These are phyloP conservation scores for Homalodisca vitripennis DNA, from an alignment of 1,140 invertebrate species.

Conservation along the genomic window DNA sequence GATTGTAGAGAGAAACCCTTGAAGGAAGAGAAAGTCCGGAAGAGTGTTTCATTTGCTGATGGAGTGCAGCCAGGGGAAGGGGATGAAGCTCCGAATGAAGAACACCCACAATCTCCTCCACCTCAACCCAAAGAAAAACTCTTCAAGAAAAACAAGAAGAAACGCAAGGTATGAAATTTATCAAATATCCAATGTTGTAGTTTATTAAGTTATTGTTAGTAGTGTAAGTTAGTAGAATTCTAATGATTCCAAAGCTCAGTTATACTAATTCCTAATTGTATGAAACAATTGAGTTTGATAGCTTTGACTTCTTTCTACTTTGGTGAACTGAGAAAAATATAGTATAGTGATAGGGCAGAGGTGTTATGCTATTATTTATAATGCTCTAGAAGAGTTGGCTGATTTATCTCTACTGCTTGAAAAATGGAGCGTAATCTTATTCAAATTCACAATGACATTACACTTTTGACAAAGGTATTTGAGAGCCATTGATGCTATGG, in stretches of 20 bases:
- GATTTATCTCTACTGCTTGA: no score
- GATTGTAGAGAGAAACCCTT: slow-evolving; percentile 33
- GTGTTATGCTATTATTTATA: no score
- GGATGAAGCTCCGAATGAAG: slow-evolving; percentile 47
- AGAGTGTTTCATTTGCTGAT: slow-evolving; percentile 49
- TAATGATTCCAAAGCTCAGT: background rate
- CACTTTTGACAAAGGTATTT: no score
- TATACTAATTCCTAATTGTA: background rate
- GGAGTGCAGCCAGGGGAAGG: slow-evolving; percentile 50
- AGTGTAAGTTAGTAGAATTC: no score
- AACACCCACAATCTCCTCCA: slow-evolving; percentile 49
- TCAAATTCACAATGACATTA: no score
- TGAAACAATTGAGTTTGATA: background rate
- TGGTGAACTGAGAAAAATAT: background rate
- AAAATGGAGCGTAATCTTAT: no score
- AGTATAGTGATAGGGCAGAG: no score
- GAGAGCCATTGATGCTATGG: no score
- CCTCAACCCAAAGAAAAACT: slow-evolving; percentile 46
- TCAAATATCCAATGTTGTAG: no score
- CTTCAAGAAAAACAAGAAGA: slow-evolving; percentile 45
- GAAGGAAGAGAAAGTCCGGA: slow-evolving; percentile 4
- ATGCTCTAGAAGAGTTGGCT: no score
- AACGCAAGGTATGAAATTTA: slow-evolving; percentile 25
- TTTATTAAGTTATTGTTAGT: no score
- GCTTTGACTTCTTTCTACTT: background rate